Percentiles rank a stretch among this genome's conserved stretches.
phyloP scores from a whole-genome alignment of 2,113 vertebrate genomes.

The Vulpes vulpes region DNA sequence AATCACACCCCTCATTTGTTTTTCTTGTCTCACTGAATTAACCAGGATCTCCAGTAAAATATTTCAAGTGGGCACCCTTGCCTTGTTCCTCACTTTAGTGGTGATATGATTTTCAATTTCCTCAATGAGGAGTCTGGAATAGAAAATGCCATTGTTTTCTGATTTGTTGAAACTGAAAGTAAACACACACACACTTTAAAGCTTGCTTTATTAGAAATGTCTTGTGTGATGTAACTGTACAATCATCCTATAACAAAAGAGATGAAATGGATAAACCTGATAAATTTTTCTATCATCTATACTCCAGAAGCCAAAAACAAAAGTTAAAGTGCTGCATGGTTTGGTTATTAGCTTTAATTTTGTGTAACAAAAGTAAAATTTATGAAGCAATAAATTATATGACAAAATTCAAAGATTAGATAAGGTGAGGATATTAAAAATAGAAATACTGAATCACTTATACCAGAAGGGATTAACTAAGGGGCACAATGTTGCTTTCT shows the following conservation, averaged over 20 bases:
- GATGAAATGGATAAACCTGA: not conserved
- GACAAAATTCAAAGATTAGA: conserved; percentile 61
- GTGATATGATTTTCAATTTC: not conserved
- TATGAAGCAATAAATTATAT: conserved; percentile 82
- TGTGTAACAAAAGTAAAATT: conserved; percentile 67
- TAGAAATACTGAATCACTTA: conserved; percentile 8
- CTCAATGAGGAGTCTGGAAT: not conserved
- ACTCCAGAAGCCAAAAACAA: not conserved
- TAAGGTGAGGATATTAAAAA: conserved; percentile 71
- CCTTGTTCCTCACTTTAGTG: not conserved
- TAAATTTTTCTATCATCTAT: not conserved
- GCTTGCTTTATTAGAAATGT: conserved; percentile 50
- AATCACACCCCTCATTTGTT: not conserved
- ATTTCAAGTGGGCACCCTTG: not conserved
- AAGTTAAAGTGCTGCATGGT: not conserved
- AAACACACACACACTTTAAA: not conserved
- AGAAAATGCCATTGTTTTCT: not conserved
- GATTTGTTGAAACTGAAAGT: not conserved
- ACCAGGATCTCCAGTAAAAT: not conserved
- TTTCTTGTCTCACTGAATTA: not conserved
- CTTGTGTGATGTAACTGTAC: not conserved
- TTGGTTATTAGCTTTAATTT: conserved; percentile 64
- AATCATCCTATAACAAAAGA: not conserved
- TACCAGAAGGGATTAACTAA: conserved; percentile 20
- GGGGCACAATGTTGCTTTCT: not conserved